A percentile compares a stretch with the other conserved stretches of the same genome.
Conservation (phyloP, 2,113 vertebrate species). For the Lepisosteus osseus region DNA sequence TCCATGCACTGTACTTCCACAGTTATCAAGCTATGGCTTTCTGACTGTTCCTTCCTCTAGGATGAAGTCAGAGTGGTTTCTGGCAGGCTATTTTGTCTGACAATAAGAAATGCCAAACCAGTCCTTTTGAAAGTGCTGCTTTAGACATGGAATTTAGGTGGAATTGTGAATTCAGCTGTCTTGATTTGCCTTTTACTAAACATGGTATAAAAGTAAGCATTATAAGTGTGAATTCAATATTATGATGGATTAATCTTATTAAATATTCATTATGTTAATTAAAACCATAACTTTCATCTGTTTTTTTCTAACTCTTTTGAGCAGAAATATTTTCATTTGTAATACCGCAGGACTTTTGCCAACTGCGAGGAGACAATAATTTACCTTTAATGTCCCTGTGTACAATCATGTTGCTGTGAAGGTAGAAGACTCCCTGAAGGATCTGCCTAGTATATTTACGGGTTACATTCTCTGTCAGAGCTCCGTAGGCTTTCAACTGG, state of each 20-base stretch:
- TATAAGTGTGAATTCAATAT: too few species aligned
- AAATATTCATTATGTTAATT: too few species aligned
- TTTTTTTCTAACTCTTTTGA: too few species aligned
- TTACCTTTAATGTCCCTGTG: slow-evolving; percentile 91
- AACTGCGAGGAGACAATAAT: slow-evolving; percentile 1
- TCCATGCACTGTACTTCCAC: not conserved
- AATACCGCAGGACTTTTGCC: too few species aligned
- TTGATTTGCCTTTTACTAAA: not conserved
- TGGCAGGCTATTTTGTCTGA: slow-evolving; percentile 9
- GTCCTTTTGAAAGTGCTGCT: too few species aligned
- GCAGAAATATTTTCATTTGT: too few species aligned
- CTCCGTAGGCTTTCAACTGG: slow-evolving; percentile 84
- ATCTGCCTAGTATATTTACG: slow-evolving; percentile 84
- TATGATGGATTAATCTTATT: too few species aligned
- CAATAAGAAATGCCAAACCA: slow-evolving; percentile 1
- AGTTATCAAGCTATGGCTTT: not conserved
- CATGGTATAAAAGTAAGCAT: too few species aligned
- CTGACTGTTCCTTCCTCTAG: not conserved
- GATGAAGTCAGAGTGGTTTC: not conserved
- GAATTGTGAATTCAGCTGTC: not conserved
- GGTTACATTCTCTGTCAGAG: slow-evolving; percentile 85
- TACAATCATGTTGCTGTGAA: slow-evolving; percentile 93
- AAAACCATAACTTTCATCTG: too few species aligned
- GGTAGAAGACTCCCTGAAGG: slow-evolving; percentile 85
- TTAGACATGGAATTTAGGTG: not conserved